Conservation (phyloP, 2,888 invertebrate genomes). For the Phorcus lineatus region DNA sequence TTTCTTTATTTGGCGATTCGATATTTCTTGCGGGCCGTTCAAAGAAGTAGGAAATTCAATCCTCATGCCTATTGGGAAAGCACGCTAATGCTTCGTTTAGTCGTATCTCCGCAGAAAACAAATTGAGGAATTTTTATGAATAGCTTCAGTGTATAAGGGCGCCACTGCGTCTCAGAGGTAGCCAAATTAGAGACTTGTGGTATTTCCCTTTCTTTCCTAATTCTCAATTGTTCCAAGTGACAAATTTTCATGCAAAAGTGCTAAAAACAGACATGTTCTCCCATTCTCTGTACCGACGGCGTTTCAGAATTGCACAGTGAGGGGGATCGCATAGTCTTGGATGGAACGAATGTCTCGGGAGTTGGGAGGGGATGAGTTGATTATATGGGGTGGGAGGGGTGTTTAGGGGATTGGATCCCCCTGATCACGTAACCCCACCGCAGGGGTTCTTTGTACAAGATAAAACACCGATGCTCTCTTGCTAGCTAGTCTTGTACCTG, state of each 20-base stretch:
- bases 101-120: neutral
- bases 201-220: constrained; percentile 21
- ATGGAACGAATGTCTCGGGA: neutral
- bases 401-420: neutral
- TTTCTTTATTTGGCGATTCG: constrained; percentile 24
- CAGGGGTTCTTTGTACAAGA: constrained; percentile 1
- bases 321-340: neutral
- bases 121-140: constrained; percentile 25
- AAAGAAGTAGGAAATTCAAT: constrained; percentile 4
- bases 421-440: neutral
- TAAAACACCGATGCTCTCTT: constrained; percentile 9
- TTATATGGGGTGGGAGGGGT: neutral
- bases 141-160: constrained; percentile 7
- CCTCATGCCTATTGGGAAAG: neutral
- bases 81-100: neutral
- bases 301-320: neutral
- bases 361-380: neutral
- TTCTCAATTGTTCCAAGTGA: constrained; percentile 20
- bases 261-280: neutral
- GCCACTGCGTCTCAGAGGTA: neutral
- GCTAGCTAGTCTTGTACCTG: neutral
- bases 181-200: constrained; percentile 18
- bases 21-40: constrained; percentile 22
- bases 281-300: neutral
- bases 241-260: constrained; percentile 20